Evolutionary conservation across 23 tunicate genomes (phyloP).

Genomic region (Trididemnum miniatum): DNA sequence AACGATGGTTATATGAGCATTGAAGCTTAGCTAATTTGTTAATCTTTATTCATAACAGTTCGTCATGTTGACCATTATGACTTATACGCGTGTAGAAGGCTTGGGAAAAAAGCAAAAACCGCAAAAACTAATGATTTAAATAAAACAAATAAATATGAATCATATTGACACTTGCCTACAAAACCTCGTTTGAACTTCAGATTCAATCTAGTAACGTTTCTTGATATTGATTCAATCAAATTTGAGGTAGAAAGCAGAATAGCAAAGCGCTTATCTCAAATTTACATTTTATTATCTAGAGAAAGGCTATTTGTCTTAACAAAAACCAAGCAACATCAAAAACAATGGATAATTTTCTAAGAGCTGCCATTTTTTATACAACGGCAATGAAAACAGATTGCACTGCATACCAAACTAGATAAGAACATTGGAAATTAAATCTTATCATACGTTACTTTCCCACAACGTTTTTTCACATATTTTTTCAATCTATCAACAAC

Average conservation of each 20-base stretch:
- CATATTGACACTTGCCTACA: neutral
- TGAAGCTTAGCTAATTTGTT: neutral
- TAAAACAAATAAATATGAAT: neutral
- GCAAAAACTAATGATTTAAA: neutral
- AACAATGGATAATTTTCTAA: neutral
- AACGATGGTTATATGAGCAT: neutral
- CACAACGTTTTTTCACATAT: neutral
- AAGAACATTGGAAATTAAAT: no score
- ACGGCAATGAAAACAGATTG: no score
- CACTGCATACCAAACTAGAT: no score
- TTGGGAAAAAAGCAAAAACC: constrained; percentile 1
- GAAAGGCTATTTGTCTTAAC: constrained; percentile 8
- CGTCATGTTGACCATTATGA: neutral
- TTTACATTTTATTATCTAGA: neutral
- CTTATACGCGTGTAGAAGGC: neutral
- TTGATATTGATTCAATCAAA: neutral
- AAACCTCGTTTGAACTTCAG: constrained; percentile 9
- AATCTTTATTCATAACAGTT: neutral
- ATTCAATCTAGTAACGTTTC: neutral
- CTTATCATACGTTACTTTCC: neutral
- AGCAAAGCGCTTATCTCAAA: neutral
- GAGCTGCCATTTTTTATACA: no score
- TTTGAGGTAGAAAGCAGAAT: neutral
- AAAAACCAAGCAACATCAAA: neutral
- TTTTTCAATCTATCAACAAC: neutral